Conservation (phyloP, 2,113 vertebrate species). For the Willisornis vidua region DNA sequence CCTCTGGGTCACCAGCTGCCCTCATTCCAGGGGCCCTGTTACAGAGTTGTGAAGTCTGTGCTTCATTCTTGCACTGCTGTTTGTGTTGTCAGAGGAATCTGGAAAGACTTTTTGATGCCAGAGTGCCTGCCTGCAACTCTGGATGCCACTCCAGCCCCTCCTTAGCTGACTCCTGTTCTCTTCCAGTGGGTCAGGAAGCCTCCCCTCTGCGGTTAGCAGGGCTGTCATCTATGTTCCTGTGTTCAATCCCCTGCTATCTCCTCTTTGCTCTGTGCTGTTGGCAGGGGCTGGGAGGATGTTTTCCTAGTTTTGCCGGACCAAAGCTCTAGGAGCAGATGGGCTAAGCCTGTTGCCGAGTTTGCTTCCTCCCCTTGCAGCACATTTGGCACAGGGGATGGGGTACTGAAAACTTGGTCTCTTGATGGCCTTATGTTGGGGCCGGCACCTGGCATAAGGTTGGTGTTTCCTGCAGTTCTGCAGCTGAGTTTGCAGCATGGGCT, state of each 20-base stretch:
- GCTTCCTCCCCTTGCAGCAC: accelerated
- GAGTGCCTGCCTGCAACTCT: not conserved
- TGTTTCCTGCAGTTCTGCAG: not conserved
- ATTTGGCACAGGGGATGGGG: not conserved
- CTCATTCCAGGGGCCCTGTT: not conserved
- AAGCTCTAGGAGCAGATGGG: not conserved
- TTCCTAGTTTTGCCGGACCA: not conserved
- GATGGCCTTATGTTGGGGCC: not conserved
- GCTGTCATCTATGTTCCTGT: not conserved
- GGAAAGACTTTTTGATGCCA: not conserved
- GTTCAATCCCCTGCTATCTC: accelerated
- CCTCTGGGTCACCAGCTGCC: not conserved
- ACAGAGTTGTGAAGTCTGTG: not conserved
- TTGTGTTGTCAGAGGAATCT: not conserved
- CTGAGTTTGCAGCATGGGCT: not conserved
- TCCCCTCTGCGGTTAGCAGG: not conserved
- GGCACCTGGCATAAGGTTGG: not conserved
- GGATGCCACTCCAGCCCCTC: not conserved
- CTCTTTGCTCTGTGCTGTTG: not conserved
- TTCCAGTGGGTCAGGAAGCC: not conserved
- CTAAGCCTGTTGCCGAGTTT: not conserved
- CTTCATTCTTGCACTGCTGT: not conserved
- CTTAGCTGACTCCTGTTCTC: not conserved
- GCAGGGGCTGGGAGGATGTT: not conserved
- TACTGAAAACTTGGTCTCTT: not conserved